Conservation (phyloP, 64 coral and sea anemone species). For the Dendrophyllia cribrosa region DNA sequence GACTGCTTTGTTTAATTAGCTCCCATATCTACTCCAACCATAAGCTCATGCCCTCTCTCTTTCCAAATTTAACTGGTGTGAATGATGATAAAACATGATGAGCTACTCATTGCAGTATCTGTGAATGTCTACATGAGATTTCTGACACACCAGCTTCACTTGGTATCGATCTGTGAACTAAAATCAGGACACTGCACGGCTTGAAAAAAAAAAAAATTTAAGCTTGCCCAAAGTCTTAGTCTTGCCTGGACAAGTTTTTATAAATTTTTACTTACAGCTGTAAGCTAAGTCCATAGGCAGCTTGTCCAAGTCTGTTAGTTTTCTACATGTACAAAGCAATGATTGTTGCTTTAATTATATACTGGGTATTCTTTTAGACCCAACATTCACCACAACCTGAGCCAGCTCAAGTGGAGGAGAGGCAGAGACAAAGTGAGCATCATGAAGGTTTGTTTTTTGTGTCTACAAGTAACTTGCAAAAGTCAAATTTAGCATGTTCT, state of each 20-base stretch:
- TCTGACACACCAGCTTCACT: slow-evolving; percentile 14
- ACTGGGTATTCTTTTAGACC: background rate
- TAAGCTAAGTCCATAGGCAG: too few species aligned
- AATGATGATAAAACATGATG: slow-evolving; percentile 31
- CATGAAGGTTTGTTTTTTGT: slow-evolving; percentile 2
- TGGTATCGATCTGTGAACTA: background rate
- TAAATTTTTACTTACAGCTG: too few species aligned
- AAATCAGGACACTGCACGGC: too few species aligned
- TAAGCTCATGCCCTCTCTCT: background rate
- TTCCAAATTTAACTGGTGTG: background rate
- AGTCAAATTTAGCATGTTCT: too few species aligned
- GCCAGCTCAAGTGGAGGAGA: background rate
- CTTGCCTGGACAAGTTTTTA: too few species aligned
- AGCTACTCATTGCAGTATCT: background rate
- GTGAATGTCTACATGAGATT: slow-evolving; percentile 69
- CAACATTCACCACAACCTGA: background rate
- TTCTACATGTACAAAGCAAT: background rate
- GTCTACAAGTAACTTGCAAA: too few species aligned
- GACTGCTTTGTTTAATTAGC: too few species aligned
- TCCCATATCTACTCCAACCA: background rate
- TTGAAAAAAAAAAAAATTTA: background rate
- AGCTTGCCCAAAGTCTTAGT: too few species aligned
- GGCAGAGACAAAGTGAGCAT: background rate
- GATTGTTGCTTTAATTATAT: background rate
- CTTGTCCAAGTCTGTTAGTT: too few species aligned